phyloP scores from a whole-genome alignment of 2,113 vertebrate genomes.

The Sylvietta virens region DNA sequence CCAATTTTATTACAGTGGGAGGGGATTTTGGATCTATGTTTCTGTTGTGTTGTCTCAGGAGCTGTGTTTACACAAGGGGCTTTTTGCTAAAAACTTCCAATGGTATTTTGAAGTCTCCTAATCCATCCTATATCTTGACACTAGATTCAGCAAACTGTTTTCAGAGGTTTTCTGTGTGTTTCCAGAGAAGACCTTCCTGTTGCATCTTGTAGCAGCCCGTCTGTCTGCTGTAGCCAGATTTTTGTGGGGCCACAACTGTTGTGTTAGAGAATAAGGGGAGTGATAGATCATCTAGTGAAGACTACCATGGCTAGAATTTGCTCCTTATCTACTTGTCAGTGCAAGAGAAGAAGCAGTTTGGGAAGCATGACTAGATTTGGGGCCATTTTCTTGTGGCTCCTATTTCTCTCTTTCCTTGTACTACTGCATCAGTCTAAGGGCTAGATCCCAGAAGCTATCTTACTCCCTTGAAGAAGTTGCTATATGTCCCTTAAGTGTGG shows the following conservation, averaged over 20 bases:
- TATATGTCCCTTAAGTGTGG: neutral
- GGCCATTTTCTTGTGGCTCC: neutral
- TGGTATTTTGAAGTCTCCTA: neutral
- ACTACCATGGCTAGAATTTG: neutral
- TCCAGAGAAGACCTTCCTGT: neutral
- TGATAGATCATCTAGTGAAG: neutral
- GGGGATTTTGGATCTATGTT: neutral
- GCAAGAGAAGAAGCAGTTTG: neutral
- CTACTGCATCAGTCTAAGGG: neutral
- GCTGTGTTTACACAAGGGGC: neutral
- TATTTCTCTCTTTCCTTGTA: neutral
- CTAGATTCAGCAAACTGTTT: neutral
- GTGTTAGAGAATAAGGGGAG: neutral
- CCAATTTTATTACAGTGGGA: slow-evolving; percentile 1
- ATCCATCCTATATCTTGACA: neutral
- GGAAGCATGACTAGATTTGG: neutral
- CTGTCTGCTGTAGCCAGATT: neutral
- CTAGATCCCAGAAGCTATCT: neutral
- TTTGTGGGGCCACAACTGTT: neutral
- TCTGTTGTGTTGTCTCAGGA: neutral
- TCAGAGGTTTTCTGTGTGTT: neutral
- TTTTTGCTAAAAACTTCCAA: neutral
- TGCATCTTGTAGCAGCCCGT: neutral
- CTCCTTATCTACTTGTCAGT: neutral
- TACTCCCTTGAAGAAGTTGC: neutral